These are phyloP conservation scores for zebrafish (Danio rerio) DNA, from an alignment of 2,113 vertebrate species.

Conservation along the genomic window GRCz12tu NC_133188.1:23739001-23739500, in stretches of 20 bases:
- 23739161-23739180: slow-evolving; percentile 16
- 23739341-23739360: neutral
- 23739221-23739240: neutral
- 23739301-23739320: neutral
- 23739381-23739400: neutral
- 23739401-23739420: neutral
- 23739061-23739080: slow-evolving; percentile 31
- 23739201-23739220: slow-evolving; percentile 4
- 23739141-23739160: slow-evolving; percentile 31
- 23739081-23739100: slow-evolving; percentile 32
- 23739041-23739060: slow-evolving; percentile 17
- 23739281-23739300: neutral
- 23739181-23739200: slow-evolving; percentile 7
- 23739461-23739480: too few species aligned
- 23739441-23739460: too few species aligned
- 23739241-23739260: neutral
- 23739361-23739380: neutral
- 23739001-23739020: neutral
- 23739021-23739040: neutral
- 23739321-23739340: neutral
- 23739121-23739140: slow-evolving; percentile 17
- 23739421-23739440: too few species aligned
- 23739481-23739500: too few species aligned
- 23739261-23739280: neutral
- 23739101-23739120: slow-evolving; percentile 29